Conservation (phyloP, 2,113 vertebrate genomes). For the Odontesthes bonariensis region DNA sequence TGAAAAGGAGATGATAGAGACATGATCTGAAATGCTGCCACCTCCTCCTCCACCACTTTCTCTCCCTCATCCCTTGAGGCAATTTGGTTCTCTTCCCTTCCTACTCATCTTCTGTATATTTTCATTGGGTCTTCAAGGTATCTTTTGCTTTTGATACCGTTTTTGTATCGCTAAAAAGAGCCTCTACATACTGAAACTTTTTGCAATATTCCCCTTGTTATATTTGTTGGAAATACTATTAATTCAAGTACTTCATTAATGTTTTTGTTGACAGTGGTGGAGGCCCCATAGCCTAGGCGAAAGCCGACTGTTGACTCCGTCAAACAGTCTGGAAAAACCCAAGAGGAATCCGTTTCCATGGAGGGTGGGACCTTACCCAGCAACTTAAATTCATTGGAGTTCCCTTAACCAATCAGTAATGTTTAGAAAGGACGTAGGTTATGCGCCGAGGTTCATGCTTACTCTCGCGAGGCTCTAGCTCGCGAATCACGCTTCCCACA, state of each 20-base stretch:
- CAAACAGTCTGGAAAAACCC: no score
- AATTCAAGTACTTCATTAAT: not conserved
- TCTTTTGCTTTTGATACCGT: slow-evolving; percentile 34
- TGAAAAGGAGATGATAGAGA: slow-evolving; percentile 52
- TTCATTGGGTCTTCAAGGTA: slow-evolving; percentile 19
- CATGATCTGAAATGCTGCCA: slow-evolving; percentile 64
- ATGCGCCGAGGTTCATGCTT: no score
- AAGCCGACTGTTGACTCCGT: no score
- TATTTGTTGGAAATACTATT: slow-evolving; percentile 27
- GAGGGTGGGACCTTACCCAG: no score
- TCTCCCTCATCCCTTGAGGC: slow-evolving; percentile 40
- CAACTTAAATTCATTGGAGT: no score
- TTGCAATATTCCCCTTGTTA: slow-evolving; percentile 16
- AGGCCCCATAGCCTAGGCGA: no score
- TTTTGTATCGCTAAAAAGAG: slow-evolving; percentile 12
- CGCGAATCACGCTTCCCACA: no score
- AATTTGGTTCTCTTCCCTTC: slow-evolving; percentile 51
- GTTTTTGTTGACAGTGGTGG: slow-evolving; percentile 22
- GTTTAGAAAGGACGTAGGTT: no score
- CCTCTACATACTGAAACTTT: slow-evolving; percentile 29
- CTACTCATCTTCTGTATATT: slow-evolving; percentile 50
- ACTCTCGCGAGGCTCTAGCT: no score
- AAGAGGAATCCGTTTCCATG: no score
- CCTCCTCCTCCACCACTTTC: slow-evolving; percentile 48
- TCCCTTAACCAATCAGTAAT: no score